Base-by-base conservation (phyloP, 2,113 vertebrate species). In the Macroglossus sobrinus region DNA sequence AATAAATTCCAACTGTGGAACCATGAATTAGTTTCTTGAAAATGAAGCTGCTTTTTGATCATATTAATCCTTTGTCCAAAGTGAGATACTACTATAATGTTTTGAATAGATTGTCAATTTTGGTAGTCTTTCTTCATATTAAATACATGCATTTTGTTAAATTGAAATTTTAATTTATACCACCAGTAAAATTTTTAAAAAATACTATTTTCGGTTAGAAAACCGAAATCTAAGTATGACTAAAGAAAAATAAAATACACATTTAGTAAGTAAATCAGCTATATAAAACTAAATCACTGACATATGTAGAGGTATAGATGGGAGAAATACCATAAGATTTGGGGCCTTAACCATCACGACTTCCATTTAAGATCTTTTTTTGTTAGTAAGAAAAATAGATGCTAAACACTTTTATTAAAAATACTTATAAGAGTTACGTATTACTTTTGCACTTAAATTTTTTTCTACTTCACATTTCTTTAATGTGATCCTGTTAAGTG, bases 221-320 rank as follows among this genome's bases (percentile, higher is more conserved):
- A 88, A 45, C 88, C n/a, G n/a, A n/a, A n/a, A 10, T 50, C 78
- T 50, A 50, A 50, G n/a, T 81, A 12, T 79, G n/a, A 69, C 72
- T 72, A 45, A 86, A 84, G 18, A 89, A 86, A 91, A 85, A 10
- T 33, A 35, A 82, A 84, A 0, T 88, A 7, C 92, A 15, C 22
- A 72, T 66, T 97, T 95, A 91, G 3, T 84, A 95, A 89, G 61
- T 66, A 95, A 89, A 59, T 89, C 21, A 61, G 5, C 57, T 94
- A 6, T 47, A 57, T 85, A 57, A 89, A 95, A 93, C 26, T 92
- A 71, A 96, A 61, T 93, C 69, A 68, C 64, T 76, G 16, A 85
- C 47, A 5, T 63, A 7, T 69, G 24, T 89, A 40, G 64, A 50
- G 81, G 7, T 53, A 15, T 85, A 75, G 28, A 64, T 87, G 28